phyloP scores from a whole-genome alignment of 2,888 invertebrate genomes.

The Iselma pallidipennis region DNA sequence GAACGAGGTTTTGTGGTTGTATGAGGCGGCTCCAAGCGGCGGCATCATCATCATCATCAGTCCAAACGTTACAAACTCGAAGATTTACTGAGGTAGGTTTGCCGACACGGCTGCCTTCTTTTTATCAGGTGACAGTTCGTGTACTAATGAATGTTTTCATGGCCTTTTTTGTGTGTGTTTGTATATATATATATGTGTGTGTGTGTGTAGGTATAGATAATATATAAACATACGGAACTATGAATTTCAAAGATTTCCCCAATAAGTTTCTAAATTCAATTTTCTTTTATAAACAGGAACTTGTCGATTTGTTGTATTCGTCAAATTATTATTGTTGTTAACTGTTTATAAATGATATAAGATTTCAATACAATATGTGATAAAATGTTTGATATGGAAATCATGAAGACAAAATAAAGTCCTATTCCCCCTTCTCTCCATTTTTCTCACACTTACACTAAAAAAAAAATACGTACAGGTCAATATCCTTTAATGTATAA shows the following conservation, averaged over 20 bases:
- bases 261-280: no score
- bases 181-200: conserved; percentile 18
- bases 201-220: no score
- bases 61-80: conserved; percentile 48
- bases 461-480: neutral
- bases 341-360: neutral
- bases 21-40: neutral
- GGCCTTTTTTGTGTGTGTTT: conserved; percentile 38
- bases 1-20: neutral
- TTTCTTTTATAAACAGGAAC: no score
- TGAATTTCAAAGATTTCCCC: no score
- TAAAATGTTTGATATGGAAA: neutral
- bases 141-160: conserved; percentile 54
- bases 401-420: neutral
- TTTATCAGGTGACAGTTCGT: conserved; percentile 54
- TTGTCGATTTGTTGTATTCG: no score
- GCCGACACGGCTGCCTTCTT: conserved; percentile 52
- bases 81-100: conserved; percentile 51
- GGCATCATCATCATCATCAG: conserved; percentile 29
- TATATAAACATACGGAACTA: no score
- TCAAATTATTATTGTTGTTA: neutral
- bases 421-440: no score
- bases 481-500: neutral
- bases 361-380: neutral
- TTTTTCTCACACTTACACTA: neutral